Evolutionary conservation across 2,888 invertebrate genomes (phyloP).

Genomic region (Lamellibrachia satsuma): DNA sequence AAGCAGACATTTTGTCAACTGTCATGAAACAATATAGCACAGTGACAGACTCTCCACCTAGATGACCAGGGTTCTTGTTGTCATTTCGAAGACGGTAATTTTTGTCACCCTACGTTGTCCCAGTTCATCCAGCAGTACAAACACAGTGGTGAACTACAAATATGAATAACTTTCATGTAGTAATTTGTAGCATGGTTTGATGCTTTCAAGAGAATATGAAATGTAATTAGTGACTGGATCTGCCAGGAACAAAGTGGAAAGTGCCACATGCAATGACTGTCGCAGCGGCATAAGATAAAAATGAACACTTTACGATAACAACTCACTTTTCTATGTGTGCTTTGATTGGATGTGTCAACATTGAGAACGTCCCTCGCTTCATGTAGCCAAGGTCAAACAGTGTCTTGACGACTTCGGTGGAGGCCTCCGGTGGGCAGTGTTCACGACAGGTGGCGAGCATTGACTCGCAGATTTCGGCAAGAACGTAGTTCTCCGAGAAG

Average conservation of each 20-base stretch:
- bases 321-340: conserved; percentile 24
- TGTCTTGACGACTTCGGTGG: background rate
- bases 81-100: background rate
- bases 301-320: background rate
- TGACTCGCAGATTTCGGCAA: conserved; percentile 1
- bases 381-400: conserved; percentile 19
- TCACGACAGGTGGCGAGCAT: conserved; percentile 20
- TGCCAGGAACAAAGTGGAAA: background rate
- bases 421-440: background rate
- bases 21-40: background rate
- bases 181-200: background rate
- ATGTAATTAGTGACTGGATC: background rate
- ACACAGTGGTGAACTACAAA: too few species aligned
- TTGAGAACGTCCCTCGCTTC: conserved; percentile 20
- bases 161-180: background rate
- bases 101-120: background rate
- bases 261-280: background rate
- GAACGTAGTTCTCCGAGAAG: conserved; percentile 20
- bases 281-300: background rate
- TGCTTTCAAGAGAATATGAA: background rate
- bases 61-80: background rate
- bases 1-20: background rate
- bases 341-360: conserved; percentile 8
- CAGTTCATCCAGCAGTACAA: too few species aligned
- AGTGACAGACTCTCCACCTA: background rate